These are phyloP conservation scores for Hololepta plana DNA, from an alignment of 2,888 invertebrate genomes.

Conservation along the genomic window DNA sequence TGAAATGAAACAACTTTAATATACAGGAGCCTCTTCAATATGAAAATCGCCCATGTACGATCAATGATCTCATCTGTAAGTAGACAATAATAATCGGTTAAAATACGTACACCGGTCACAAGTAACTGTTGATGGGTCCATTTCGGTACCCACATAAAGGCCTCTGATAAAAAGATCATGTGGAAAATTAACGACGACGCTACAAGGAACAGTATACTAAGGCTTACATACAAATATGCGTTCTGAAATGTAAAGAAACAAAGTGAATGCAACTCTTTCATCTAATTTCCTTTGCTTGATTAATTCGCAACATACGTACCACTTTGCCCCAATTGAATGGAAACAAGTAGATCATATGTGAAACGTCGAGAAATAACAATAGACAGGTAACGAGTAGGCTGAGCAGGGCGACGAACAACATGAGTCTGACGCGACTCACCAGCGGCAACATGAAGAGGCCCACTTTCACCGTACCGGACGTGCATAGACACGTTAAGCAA, in stretches of 20 bases:
- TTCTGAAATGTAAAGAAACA: conserved; percentile 31
- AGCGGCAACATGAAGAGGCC: conserved; percentile 62
- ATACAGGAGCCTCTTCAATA: too few species aligned
- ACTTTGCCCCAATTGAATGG: conserved; percentile 64
- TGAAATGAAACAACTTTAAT: conserved; percentile 1
- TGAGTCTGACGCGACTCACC: conserved; percentile 53
- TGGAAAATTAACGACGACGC: conserved; percentile 52
- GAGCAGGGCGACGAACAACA: conserved; percentile 61
- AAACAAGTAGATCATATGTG: conserved; percentile 58
- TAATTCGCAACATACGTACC: conserved; percentile 31
- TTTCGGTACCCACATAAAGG: conserved; percentile 49
- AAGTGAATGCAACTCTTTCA: conserved; percentile 2
- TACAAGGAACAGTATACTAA: conserved; percentile 51
- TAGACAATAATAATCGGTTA: background rate
- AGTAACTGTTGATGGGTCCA: conserved; percentile 53
- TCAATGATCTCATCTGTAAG: background rate
- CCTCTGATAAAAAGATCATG: conserved; percentile 44
- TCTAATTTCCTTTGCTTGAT: conserved; percentile 5
- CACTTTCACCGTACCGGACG: conserved; percentile 57
- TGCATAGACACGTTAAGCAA: conserved; percentile 54
- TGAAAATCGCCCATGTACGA: background rate
- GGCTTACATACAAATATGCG: conserved; percentile 52
- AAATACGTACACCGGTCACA: conserved; percentile 38
- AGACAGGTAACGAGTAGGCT: conserved; percentile 55
- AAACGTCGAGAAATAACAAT: conserved; percentile 62